Evolutionary conservation across 2,113 vertebrate species (phyloP).

Genomic region (Panthera uncia): DNA sequence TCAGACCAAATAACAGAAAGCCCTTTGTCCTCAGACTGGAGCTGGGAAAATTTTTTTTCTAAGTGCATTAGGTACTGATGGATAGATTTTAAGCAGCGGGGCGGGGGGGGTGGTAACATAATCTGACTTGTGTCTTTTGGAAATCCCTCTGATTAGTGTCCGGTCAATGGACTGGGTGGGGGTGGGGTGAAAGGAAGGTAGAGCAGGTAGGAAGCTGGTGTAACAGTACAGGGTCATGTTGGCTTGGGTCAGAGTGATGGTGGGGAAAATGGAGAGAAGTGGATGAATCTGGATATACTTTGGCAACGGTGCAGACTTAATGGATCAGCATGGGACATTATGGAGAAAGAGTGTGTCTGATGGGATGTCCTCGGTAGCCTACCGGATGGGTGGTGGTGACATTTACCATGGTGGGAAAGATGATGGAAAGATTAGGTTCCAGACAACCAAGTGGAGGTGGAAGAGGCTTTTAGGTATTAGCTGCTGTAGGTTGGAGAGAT

Average conservation of each 20-base stretch:
- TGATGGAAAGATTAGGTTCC: neutral
- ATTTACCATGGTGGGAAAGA: neutral
- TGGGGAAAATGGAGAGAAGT: neutral
- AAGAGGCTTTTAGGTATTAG: neutral
- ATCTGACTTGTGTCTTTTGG: neutral
- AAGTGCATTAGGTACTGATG: neutral
- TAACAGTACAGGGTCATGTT: neutral
- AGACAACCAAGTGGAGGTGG: neutral
- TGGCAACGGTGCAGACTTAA: neutral
- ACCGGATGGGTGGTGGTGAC: neutral
- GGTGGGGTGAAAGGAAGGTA: neutral
- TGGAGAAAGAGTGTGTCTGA: neutral
- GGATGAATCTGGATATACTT: neutral
- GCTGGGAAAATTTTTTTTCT: neutral
- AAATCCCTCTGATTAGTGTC: neutral
- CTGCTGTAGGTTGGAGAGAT: neutral
- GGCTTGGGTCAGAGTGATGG: neutral
- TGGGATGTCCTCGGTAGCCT: neutral
- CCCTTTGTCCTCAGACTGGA: neutral
- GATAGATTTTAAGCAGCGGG: neutral
- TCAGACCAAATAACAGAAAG: neutral
- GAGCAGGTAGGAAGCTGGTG: neutral
- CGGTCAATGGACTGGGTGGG: neutral
- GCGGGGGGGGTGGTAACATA: rapidly evolving
- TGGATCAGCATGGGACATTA: neutral